Percentiles rank a stretch among this genome's conserved stretches.
phyloP scores from a whole-genome alignment of 2,888 invertebrate genomes.

The Patella caerulea region DNA sequence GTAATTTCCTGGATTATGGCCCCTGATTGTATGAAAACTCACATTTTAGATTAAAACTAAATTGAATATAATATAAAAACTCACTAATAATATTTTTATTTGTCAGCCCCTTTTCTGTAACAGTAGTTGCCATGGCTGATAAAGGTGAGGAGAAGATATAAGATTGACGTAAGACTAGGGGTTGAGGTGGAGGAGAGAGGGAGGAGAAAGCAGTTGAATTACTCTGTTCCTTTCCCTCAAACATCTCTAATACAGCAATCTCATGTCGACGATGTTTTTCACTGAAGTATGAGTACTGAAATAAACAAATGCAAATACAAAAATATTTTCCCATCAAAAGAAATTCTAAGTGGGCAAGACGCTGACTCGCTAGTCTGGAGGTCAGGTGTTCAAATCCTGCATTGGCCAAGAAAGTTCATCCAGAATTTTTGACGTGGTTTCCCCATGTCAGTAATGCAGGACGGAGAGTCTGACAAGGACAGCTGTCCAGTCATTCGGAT shows the following conservation, averaged over 20 bases:
- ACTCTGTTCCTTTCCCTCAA: conserved; percentile 89
- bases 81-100: conserved; percentile 86
- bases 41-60: too few relatives aligned
- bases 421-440: too few relatives aligned
- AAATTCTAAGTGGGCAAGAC: neutral
- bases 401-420: too few relatives aligned
- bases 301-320: conserved; percentile 27
- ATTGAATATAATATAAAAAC: conserved; percentile 49
- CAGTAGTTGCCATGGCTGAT: conserved; percentile 85
- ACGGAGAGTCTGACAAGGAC: too few relatives aligned
- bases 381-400: too few relatives aligned
- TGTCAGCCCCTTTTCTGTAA: conserved; percentile 93
- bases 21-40: too few relatives aligned
- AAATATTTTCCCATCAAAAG: neutral
- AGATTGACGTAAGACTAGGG: conserved; percentile 84
- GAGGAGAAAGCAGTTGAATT: conserved; percentile 90
- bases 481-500: too few relatives aligned
- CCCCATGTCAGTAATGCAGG: too few relatives aligned
- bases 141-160: conserved; percentile 89
- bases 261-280: conserved; percentile 94
- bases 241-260: conserved; percentile 92
- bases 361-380: too few relatives aligned
- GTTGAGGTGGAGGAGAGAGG: conserved; percentile 78
- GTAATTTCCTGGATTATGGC: too few relatives aligned
- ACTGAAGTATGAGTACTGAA: conserved; percentile 88